Percentiles rank a stretch among this genome's conserved stretches.
phyloP scores from a whole-genome alignment of 2,113 vertebrate genomes.

The Aegithalos caudatus region DNA sequence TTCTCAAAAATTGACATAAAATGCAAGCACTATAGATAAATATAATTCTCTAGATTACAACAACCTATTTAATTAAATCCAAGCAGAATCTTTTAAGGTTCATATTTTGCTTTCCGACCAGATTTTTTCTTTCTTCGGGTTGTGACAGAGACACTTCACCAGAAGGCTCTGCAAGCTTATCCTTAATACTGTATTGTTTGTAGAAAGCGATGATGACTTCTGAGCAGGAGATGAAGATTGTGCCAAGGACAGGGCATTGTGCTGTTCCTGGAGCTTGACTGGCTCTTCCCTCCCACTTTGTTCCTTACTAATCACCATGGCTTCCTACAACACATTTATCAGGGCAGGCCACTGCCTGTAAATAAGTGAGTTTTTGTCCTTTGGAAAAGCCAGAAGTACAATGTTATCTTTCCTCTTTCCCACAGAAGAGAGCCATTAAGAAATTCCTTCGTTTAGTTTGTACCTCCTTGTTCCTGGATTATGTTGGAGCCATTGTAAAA shows the following conservation, averaged over 20 bases:
- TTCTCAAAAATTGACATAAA: neutral
- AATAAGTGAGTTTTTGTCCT: neutral
- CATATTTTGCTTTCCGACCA: neutral
- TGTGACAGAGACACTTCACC: neutral
- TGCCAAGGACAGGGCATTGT: constrained; percentile 43
- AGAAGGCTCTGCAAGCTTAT: neutral
- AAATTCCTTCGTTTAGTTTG: constrained; percentile 46
- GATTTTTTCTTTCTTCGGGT: neutral
- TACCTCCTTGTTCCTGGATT: constrained; percentile 45
- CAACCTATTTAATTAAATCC: neutral
- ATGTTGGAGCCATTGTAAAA: constrained; percentile 33
- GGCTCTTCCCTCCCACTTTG: neutral
- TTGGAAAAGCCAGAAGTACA: constrained; percentile 9
- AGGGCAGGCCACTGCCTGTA: neutral
- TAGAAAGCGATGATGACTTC: neutral
- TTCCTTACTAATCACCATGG: constrained; percentile 24
- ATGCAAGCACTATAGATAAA: neutral
- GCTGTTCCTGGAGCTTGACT: neutral
- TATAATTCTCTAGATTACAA: neutral
- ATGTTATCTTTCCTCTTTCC: constrained; percentile 61
- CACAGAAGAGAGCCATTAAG: constrained; percentile 4
- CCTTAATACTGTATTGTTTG: neutral
- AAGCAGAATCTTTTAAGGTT: neutral
- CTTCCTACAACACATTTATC: constrained; percentile 42
- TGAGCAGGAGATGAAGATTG: neutral